phyloP scores from a whole-genome alignment of 2,797 vertebrate genomes.

The Tauraco hartlaubi region DNA sequence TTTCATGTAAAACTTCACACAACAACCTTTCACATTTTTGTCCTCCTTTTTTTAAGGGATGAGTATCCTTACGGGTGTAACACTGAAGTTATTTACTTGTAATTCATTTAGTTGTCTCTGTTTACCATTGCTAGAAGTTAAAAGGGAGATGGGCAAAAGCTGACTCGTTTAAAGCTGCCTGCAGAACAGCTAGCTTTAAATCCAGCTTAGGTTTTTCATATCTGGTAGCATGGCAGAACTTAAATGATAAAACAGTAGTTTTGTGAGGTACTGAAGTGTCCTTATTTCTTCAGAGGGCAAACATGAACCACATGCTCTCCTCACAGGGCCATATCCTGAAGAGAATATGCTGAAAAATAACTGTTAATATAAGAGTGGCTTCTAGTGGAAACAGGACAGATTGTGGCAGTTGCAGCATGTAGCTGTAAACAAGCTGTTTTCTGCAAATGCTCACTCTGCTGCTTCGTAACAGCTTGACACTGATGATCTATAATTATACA shows the following conservation, averaged over 20 bases:
- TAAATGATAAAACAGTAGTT: neutral
- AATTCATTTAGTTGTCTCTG: neutral
- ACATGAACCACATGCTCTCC: neutral
- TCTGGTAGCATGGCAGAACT: neutral
- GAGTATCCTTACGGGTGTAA: neutral
- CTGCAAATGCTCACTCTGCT: conserved; percentile 3
- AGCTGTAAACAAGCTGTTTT: conserved; percentile 37
- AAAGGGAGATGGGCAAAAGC: neutral
- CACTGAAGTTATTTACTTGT: neutral
- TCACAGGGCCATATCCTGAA: neutral
- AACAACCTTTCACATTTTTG: neutral
- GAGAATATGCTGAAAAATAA: neutral
- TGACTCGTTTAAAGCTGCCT: neutral
- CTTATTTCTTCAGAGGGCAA: neutral
- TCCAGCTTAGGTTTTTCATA: neutral
- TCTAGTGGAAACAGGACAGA: conserved; percentile 31
- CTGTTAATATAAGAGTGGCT: neutral
- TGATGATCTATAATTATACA: neutral
- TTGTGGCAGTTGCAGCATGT: conserved; percentile 3
- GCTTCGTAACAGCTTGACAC: conserved; percentile 14
- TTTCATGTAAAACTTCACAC: neutral
- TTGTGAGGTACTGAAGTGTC: neutral
- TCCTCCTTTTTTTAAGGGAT: neutral
- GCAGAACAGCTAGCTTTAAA: neutral
- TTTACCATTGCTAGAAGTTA: neutral